Evolutionary conservation across 2,113 vertebrate genomes (phyloP), one percentile per base, ranked within the genome.

Genomic region (Erpornis zantholeuca): DNA sequence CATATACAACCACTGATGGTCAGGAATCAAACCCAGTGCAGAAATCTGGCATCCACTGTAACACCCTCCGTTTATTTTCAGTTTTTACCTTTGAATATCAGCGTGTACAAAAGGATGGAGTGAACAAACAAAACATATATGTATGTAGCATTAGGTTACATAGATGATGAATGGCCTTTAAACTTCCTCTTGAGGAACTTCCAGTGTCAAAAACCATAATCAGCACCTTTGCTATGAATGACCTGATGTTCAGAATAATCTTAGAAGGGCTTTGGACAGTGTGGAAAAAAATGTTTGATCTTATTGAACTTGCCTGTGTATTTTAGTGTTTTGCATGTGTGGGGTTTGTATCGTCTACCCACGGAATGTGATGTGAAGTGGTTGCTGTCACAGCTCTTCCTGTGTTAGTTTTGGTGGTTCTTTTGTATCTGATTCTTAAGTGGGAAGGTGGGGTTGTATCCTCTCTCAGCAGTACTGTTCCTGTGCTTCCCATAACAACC

Each of bases 361-460:
- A 7, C 1, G 8, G 75, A 50, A 83, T 40, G 71, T 56, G 44
- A 13, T 6, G 31, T n/a, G 44, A 83, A 93, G 49, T 64, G 49
- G 27, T 45, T 89, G 73, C 66, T 89, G 61, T 90, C 76, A 5
- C 19, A 45, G 50, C 59, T 12, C 53, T 49, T 95, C 69, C 86
- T 9, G 6, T 86, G 28, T 77, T 71, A 28, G 63, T 71, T 83
- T 76, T 31, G 65, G 33, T 45, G 17, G 69, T 88, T 70, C 78
- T 89, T 96, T 96, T 82, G 71, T 94, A 16, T 44, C 12, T 12
- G 54, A 3, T 16, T 8, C 50, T 81, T 10, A 45, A 94, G 90
- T 93, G 87, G 87, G 70, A 80, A 90, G 83, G 85, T 92, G 92
- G 69, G 78, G 86, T 35, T 85, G 80, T 75, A 87, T 95, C 89